These are phyloP conservation scores for Rhynchotus rufescens DNA, from an alignment of 2,797 vertebrate genomes.

Conservation along the genomic window DNA sequence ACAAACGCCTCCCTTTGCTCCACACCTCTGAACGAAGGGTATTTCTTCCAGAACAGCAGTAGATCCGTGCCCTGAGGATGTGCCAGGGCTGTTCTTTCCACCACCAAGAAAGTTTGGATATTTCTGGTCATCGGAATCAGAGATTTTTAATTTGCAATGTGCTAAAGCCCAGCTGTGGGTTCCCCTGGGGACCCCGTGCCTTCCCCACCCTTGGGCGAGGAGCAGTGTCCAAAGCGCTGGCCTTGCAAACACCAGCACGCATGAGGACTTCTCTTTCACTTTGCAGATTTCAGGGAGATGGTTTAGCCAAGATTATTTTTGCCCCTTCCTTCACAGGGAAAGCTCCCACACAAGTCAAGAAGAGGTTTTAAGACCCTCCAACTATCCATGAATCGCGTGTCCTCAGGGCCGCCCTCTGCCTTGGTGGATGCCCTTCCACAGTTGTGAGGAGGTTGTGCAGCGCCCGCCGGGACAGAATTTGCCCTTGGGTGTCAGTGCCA, in stretches of 20 bases:
- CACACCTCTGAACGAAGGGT: background rate
- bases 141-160: background rate
- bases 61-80: background rate
- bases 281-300: background rate
- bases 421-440: background rate
- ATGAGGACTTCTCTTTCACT: background rate
- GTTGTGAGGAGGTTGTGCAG: background rate
- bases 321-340: background rate
- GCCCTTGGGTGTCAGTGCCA: background rate
- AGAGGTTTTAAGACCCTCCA: background rate
- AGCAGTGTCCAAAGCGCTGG: background rate
- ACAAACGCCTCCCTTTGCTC: background rate
- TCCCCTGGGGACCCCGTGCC: background rate
- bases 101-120: background rate
- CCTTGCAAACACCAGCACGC: accelerated
- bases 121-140: background rate
- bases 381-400: background rate
- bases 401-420: background rate
- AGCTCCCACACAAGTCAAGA: background rate
- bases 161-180: background rate
- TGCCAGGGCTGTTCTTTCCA: too few relatives aligned
- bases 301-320: background rate
- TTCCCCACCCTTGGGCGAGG: background rate
- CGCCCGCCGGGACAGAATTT: background rate
- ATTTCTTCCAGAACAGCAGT: too few relatives aligned